Evolutionary conservation across 1,140 invertebrate species (phyloP).

Genomic region (Ceratoteleas bidentatus): DNA sequence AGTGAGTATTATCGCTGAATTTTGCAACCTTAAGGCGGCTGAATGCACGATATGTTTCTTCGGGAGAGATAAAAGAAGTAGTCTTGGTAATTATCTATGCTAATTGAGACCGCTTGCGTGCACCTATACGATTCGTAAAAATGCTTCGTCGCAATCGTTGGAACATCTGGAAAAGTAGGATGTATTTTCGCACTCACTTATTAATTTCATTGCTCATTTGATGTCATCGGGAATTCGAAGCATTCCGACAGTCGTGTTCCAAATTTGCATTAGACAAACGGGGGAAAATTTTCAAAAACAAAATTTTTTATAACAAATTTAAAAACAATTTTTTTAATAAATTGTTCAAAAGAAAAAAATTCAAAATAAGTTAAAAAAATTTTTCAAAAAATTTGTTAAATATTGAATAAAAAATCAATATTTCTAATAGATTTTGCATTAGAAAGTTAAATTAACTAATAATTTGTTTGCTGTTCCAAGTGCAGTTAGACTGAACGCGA

Average conservation of each 20-base stretch:
- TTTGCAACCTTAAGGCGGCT: no score
- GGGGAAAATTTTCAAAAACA: neutral
- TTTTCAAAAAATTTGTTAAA: neutral
- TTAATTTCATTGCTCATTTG: slow-evolving; percentile 11
- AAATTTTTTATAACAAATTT: no score
- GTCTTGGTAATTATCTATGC: slow-evolving; percentile 43
- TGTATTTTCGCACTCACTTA: slow-evolving; percentile 6
- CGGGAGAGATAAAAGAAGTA: slow-evolving; percentile 18
- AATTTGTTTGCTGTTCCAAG: no score
- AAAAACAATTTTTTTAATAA: no score
- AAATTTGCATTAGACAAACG: no score
- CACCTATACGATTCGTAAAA: slow-evolving; percentile 43
- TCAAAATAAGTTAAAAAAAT: slow-evolving; percentile 2
- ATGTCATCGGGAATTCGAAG: slow-evolving; percentile 1
- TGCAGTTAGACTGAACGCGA: no score
- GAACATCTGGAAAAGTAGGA: slow-evolving; percentile 13
- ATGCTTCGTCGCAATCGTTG: slow-evolving; percentile 32
- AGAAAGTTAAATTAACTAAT: no score
- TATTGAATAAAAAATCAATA: no score
- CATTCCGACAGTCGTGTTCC: neutral
- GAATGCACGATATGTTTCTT: neutral
- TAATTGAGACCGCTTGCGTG: slow-evolving; percentile 45
- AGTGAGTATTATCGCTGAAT: no score
- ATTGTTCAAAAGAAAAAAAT: no score
- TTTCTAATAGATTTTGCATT: no score